phyloP scores from a whole-genome alignment of 64 coral and sea anemone species.

The Montipora foliosa region DNA sequence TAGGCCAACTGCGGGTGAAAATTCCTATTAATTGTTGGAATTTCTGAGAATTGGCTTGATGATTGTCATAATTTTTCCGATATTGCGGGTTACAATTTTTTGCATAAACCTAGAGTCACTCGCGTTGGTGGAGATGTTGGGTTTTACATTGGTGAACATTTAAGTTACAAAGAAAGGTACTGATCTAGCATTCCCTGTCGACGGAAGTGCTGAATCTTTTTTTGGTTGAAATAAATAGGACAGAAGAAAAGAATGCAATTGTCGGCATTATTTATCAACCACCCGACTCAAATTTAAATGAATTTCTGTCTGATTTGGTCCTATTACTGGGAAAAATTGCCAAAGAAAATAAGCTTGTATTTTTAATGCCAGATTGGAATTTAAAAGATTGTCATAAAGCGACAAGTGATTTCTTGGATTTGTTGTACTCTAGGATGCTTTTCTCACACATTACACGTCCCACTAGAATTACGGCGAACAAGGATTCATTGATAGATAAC shows the following conservation, averaged over 20 bases:
- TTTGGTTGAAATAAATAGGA: slow-evolving; percentile 72
- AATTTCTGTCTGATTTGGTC: slow-evolving; percentile 59
- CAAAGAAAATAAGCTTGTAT: slow-evolving; percentile 61
- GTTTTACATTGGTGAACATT: slow-evolving; percentile 50
- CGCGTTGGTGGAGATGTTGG: slow-evolving; percentile 56
- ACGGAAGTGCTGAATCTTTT: slow-evolving; percentile 43
- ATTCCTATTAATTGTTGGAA: slow-evolving; percentile 55
- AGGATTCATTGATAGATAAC: slow-evolving; percentile 50
- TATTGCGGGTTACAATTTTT: slow-evolving; percentile 60
- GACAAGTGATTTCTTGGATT: slow-evolving; percentile 53
- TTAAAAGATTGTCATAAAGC: slow-evolving; percentile 28
- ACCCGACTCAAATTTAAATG: slow-evolving; percentile 32
- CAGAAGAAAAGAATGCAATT: slow-evolving; percentile 42
- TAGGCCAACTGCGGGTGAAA: slow-evolving; percentile 25
- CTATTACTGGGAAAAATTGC: slow-evolving; percentile 53
- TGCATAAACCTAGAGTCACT: slow-evolving; percentile 41
- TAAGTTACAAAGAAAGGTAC: slow-evolving; percentile 48
- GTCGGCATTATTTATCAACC: slow-evolving; percentile 56
- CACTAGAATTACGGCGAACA: slow-evolving; percentile 72
- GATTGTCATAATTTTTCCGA: slow-evolving; percentile 39
- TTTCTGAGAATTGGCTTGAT: slow-evolving; percentile 68
- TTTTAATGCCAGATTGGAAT: slow-evolving; percentile 64
- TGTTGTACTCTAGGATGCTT: slow-evolving; percentile 60
- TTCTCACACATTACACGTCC: slow-evolving; percentile 60
- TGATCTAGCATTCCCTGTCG: slow-evolving; percentile 31